These are phyloP conservation scores for Porites rus DNA, from an alignment of 92 coral and sea anemone genomes.

Conservation along the genomic window DNA sequence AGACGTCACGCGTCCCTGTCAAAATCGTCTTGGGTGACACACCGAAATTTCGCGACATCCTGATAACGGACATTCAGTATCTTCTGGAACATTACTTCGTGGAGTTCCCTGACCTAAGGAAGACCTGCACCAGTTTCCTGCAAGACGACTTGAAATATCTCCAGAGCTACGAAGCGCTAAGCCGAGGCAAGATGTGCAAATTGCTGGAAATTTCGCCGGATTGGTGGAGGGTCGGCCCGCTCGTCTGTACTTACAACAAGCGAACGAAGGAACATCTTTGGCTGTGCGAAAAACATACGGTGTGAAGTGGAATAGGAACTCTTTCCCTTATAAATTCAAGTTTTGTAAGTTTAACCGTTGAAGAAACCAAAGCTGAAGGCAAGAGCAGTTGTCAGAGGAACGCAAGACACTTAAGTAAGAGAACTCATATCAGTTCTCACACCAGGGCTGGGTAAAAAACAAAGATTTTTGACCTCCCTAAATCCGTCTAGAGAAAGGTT, in stretches of 20 bases:
- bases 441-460: too few relatives aligned
- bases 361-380: not conserved
- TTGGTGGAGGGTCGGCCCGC: conserved; percentile 77
- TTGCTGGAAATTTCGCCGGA: conserved; percentile 75
- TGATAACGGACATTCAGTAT: conserved; percentile 73
- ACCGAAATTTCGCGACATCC: conserved; percentile 42
- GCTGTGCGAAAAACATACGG: conserved; percentile 84
- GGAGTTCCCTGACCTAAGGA: conserved; percentile 72
- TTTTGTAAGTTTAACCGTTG: not conserved
- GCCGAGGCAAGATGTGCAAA: conserved; percentile 73
- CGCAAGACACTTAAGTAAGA: not conserved
- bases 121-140: conserved; percentile 66
- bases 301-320: not conserved
- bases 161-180: conserved; percentile 71
- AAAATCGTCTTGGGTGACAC: conserved; percentile 62
- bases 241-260: conserved; percentile 68
- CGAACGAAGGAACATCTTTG: conserved; percentile 76
- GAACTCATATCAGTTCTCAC: too few relatives aligned
- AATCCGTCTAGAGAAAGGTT: too few relatives aligned
- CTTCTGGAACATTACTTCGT: conserved; percentile 79
- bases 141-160: conserved; percentile 82
- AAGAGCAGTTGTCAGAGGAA: not conserved
- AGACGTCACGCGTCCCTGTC: conserved; percentile 49
- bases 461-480: too few relatives aligned
- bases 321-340: not conserved